Evolutionary conservation across 2,797 vertebrate species (phyloP).

Genomic region (Sebastolobus alascanus): DNA sequence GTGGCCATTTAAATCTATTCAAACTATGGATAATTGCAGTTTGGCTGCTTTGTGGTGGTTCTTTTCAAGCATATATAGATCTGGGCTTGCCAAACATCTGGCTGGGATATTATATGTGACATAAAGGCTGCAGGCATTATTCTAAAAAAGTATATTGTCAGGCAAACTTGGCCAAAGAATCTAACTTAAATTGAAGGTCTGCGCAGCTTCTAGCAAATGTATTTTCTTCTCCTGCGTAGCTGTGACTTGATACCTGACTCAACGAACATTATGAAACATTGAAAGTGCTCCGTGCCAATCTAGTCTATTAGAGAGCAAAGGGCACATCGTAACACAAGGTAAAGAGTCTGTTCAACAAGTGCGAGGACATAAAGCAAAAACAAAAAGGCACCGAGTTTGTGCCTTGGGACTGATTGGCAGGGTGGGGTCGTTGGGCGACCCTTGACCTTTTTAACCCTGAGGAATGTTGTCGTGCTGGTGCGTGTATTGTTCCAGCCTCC

Average conservation of each 20-base stretch:
- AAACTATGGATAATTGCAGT: conserved; percentile 63
- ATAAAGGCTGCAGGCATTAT: conserved; percentile 33
- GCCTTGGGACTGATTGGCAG: conserved; percentile 79
- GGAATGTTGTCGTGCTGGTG: conserved; percentile 83
- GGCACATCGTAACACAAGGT: conserved; percentile 73
- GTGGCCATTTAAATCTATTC: conserved; percentile 54
- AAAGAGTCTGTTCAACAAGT: conserved; percentile 80
- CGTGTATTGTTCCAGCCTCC: conserved; percentile 79
- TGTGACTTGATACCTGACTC: not conserved
- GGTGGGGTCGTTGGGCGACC: conserved; percentile 76
- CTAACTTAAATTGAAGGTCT: conserved; percentile 20
- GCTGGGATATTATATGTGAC: conserved; percentile 58
- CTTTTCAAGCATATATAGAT: conserved; percentile 42
- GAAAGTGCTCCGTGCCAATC: conserved; percentile 14
- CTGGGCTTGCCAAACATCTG: conserved; percentile 71
- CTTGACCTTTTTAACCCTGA: conserved; percentile 80
- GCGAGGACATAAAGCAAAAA: conserved; percentile 76
- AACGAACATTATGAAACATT: conserved; percentile 7
- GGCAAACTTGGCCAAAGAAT: conserved; percentile 24
- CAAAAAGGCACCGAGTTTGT: conserved; percentile 69
- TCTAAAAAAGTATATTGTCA: conserved; percentile 27
- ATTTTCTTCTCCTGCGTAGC: conserved; percentile 1
- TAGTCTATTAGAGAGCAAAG: conserved; percentile 72
- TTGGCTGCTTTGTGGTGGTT: conserved; percentile 44
- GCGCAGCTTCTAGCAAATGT: conserved; percentile 14